Base-by-base conservation (phyloP, 2,113 vertebrate species). In the Ciconia stormi region DNA sequence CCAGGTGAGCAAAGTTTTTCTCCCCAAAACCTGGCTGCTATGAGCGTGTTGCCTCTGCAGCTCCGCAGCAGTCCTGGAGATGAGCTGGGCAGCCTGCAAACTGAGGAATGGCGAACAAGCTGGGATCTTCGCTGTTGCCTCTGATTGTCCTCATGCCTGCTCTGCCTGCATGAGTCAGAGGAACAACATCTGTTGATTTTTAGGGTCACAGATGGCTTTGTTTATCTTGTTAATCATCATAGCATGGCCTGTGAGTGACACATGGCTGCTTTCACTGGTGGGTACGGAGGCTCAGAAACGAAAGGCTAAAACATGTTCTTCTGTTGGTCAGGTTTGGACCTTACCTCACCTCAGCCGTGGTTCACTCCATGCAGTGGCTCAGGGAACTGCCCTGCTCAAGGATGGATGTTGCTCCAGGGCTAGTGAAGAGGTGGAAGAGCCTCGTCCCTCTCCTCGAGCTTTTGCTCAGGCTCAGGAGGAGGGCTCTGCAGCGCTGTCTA, bases 191-290 rank as follows among this genome's bases (percentile, higher is more conserved):
- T 87, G 82, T 13, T 53, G 91, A 29, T 80, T 66, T 69, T 79
- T 66, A 80, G 93, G 91, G 72, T 63, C 44, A 36, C 93, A 84
- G 36, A 44, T 92, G 95, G 91, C 38, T 95, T 76, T 56, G 72
- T 67, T 96, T 93, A 90, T 63, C 32, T 67, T 40, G 36, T 40
- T 55, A 19, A 17, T 53, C 0, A 6, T 50, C 52, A 65, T 12
- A 32, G 50, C 2, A 0, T 67, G 77, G 72, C 32, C 79, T 49
- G 66, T 16, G 63, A 36, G 21, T 19, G 49, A 67, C 56, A 38
- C 22, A 23, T 32, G 71, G 66, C 66, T 46, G 36, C 47, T 78
- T 61, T 22, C 40, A 46, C 36, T 0, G 4, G 44, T 53, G 82
- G 47, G 67, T 63, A 10, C 62, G 32, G 52, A 50, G 58, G 38